Conservation (phyloP, 2,113 vertebrate species). For the Peromyscus maniculatus region DNA sequence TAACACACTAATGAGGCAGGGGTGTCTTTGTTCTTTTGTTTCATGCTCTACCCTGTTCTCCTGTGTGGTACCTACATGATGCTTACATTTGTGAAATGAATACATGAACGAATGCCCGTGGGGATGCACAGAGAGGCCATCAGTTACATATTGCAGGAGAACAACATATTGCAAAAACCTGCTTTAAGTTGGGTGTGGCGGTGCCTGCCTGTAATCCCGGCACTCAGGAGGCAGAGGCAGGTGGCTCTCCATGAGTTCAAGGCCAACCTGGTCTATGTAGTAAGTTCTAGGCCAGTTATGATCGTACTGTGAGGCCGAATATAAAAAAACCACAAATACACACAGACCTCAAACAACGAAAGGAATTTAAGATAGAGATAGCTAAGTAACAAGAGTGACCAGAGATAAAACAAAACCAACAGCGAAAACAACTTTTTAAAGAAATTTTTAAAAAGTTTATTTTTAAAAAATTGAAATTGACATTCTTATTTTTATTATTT, state of each 20-base stretch:
- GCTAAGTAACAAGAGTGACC: neutral
- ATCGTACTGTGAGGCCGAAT: neutral
- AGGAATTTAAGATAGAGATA: neutral
- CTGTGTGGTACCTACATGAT: neutral
- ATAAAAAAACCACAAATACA: neutral
- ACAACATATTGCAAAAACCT: neutral
- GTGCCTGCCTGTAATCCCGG: neutral
- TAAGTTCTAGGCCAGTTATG: neutral
- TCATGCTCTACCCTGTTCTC: neutral
- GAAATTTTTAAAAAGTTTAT: neutral
- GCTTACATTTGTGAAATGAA: neutral
- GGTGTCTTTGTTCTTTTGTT: neutral
- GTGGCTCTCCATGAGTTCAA: neutral
- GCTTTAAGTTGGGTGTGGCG: neutral
- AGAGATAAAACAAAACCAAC: neutral
- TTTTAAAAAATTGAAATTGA: neutral
- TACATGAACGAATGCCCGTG: accelerated
- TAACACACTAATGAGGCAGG: neutral
- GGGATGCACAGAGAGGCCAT: neutral
- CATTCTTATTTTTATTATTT: neutral
- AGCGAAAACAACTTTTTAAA: neutral
- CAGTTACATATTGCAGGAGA: neutral
- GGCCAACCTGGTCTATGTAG: neutral
- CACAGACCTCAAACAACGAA: neutral
- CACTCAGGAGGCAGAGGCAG: neutral